Conservation (phyloP, 2,113 vertebrate genomes). For the Thamnaconus septentrionalis region DNA sequence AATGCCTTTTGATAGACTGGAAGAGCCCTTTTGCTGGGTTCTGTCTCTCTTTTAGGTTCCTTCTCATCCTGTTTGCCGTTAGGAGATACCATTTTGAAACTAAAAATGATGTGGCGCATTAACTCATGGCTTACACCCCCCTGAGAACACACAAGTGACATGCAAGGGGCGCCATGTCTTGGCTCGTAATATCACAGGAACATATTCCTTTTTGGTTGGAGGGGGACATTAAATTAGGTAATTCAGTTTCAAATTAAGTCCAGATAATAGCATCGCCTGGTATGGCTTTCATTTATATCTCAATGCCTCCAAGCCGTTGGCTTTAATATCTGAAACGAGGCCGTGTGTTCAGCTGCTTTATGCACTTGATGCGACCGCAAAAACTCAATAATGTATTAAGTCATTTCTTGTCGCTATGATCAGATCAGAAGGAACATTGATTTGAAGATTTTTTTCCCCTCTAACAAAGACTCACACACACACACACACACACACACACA, state of each 20-base stretch:
- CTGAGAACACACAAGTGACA: conserved; percentile 42
- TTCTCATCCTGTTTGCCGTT: conserved; percentile 31
- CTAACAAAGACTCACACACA: conserved; percentile 10
- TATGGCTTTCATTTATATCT: conserved; percentile 50
- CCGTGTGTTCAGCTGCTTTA: conserved; percentile 33
- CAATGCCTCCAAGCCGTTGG: conserved; percentile 50
- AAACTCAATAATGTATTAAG: too few relatives aligned
- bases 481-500: conserved; percentile 5
- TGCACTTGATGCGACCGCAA: too few relatives aligned
- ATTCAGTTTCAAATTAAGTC: conserved; percentile 63
- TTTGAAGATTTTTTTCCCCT: neutral
- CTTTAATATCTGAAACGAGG: conserved; percentile 37
- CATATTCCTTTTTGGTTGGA: conserved; percentile 51
- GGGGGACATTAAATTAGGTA: conserved; percentile 52
- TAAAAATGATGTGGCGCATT: conserved; percentile 57
- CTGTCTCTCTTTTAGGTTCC: conserved; percentile 40
- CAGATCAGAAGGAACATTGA: conserved; percentile 5
- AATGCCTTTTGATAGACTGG: conserved; percentile 37
- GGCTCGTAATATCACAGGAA: conserved; percentile 42
- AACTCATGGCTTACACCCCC: conserved; percentile 48
- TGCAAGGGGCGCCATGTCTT: conserved; percentile 51
- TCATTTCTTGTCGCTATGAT: too few relatives aligned
- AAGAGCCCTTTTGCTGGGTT: conserved; percentile 19
- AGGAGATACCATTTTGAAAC: conserved; percentile 50
- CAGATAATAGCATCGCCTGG: conserved; percentile 30